A percentile compares a stretch with the other conserved stretches of the same genome.
Evolutionary conservation across 2,797 vertebrate genomes (phyloP).

Genomic region (Ispidina lecontei): DNA sequence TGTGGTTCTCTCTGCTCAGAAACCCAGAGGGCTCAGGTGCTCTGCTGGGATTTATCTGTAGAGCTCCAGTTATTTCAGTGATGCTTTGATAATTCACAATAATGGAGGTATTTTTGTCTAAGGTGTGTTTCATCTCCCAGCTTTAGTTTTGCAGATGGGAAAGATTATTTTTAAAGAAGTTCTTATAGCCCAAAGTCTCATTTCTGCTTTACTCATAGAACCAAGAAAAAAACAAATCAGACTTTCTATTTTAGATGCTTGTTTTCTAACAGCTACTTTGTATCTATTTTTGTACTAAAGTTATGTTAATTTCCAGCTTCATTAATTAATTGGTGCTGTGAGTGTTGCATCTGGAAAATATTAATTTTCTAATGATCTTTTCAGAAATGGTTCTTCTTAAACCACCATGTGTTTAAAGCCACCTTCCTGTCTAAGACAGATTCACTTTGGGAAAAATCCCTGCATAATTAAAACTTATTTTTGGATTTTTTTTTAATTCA

Average conservation of each 20-base stretch:
- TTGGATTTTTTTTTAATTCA: conserved; percentile 21
- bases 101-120: background rate
- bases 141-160: background rate
- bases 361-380: conserved; percentile 4
- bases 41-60: background rate
- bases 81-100: background rate
- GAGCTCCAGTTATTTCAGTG: background rate
- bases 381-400: conserved; percentile 6
- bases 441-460: background rate
- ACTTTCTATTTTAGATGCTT: background rate
- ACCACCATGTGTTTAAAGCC: conserved; percentile 8
- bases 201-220: background rate
- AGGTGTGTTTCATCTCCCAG: background rate
- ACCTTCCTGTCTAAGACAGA: background rate
- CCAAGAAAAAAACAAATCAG: background rate
- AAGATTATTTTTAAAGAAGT: background rate
- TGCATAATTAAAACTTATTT: conserved; percentile 2
- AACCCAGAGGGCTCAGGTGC: rapidly evolving
- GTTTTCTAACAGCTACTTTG: background rate
- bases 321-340: conserved; percentile 22
- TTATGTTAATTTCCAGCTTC: conserved; percentile 5
- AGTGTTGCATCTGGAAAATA: background rate
- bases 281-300: conserved; percentile 13
- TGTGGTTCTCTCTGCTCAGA: background rate
- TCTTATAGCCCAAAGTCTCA: background rate